A percentile compares a stretch with the other conserved stretches of the same genome.
These are phyloP conservation scores for Parasteatoda lunata DNA, from an alignment of 2,888 invertebrate genomes.

Conservation along the genomic window DNA sequence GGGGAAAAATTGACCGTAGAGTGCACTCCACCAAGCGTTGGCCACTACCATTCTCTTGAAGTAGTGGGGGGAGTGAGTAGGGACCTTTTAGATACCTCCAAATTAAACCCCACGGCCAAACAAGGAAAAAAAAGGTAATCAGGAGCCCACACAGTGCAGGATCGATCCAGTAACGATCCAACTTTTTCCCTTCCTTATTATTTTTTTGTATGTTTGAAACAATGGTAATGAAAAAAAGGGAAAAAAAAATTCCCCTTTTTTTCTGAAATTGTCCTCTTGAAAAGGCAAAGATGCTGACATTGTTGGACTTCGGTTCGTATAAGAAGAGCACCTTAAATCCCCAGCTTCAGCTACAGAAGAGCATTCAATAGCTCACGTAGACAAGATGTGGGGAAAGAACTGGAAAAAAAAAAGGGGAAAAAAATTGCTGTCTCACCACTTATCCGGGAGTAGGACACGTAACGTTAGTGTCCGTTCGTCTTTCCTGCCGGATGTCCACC, in stretches of 20 bases:
- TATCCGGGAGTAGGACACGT: constrained; percentile 10
- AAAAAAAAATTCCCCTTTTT: not conserved
- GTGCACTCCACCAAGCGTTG: not conserved
- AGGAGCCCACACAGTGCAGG: not conserved
- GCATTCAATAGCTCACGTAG: constrained; percentile 39
- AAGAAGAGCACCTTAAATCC: constrained; percentile 15
- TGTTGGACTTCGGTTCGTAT: constrained; percentile 2
- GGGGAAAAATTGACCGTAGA: not conserved
- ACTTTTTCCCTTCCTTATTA: constrained; percentile 4
- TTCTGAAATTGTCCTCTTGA: not conserved
- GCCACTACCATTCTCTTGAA: not conserved
- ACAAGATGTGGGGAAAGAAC: not conserved
- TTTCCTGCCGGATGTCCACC: constrained; percentile 1
- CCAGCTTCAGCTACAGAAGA: constrained; percentile 6
- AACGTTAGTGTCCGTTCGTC: constrained; percentile 24
- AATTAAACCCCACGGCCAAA: constrained; percentile 32
- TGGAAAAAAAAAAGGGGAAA: not conserved
- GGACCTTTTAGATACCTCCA: constrained; percentile 33
- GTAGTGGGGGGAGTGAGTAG: not conserved
- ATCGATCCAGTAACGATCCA: constrained; percentile 31
- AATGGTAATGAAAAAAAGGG: not conserved
- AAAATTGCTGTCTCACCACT: constrained; percentile 44
- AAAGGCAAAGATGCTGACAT: constrained; percentile 57
- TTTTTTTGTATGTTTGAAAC: constrained; percentile 26
- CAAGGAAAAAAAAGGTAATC: constrained; percentile 4